Conservation (phyloP, 2,888 invertebrate species). For the Nephrotoma flavescens region DNA sequence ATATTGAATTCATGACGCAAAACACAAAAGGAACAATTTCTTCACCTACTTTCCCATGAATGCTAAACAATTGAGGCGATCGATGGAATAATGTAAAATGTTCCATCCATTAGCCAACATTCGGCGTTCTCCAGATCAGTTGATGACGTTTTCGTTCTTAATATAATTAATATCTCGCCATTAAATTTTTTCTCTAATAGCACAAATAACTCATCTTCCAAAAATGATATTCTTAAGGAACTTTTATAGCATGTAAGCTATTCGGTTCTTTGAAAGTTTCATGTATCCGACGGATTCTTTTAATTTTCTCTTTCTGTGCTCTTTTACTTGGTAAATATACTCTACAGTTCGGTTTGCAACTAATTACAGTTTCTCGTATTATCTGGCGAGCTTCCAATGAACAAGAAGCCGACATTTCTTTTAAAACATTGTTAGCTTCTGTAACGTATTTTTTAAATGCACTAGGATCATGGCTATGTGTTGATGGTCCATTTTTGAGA, state of each 20-base stretch:
- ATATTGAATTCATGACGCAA: neutral
- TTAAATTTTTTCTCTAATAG: neutral
- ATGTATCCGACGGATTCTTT: neutral
- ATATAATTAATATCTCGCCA: neutral
- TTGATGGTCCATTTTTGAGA: neutral
- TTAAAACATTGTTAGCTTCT: neutral
- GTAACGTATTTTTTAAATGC: neutral
- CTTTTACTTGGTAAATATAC: neutral
- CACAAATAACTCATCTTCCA: neutral
- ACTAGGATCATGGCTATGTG: neutral
- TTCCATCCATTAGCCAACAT: neutral
- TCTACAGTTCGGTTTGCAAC: neutral
- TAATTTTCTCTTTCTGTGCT: neutral
- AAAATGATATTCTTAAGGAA: neutral
- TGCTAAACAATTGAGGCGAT: neutral
- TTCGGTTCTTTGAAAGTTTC: neutral
- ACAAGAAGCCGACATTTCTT: neutral
- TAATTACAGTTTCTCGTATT: neutral
- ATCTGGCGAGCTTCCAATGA: neutral
- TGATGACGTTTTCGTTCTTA: neutral
- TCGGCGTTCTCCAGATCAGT: too few species aligned
- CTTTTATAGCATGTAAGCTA: neutral
- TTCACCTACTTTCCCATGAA: neutral
- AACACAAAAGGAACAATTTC: neutral
- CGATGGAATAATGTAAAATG: neutral